phyloP scores from a whole-genome alignment of 2,888 invertebrate species.

The Leptopilina drosophilae region DNA sequence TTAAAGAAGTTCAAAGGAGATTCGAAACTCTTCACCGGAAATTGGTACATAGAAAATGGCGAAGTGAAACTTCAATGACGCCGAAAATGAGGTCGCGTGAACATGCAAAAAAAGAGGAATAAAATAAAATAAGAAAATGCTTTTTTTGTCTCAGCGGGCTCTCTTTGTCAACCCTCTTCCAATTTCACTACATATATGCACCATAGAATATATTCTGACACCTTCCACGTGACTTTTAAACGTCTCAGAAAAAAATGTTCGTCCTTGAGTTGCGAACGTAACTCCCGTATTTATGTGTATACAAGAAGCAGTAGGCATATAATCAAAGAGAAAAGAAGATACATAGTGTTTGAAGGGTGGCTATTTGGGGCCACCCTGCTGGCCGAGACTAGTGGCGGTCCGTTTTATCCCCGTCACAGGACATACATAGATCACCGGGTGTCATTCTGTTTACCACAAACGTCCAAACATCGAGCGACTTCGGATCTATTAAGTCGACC shows the following conservation, averaged over 20 bases:
- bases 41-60: background rate
- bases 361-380: constrained; percentile 60
- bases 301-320: background rate
- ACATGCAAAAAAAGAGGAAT: constrained; percentile 35
- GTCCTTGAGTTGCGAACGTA: constrained; percentile 26
- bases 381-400: constrained; percentile 57
- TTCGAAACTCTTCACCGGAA: constrained; percentile 28
- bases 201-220: constrained; percentile 6
- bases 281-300: constrained; percentile 5
- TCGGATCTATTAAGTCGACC: constrained; percentile 72
- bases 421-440: constrained; percentile 76
- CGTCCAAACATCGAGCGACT: constrained; percentile 74
- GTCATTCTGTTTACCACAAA: constrained; percentile 77
- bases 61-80: constrained; percentile 31
- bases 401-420: constrained; percentile 65
- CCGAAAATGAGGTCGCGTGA: constrained; percentile 38
- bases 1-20: constrained; percentile 16
- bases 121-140: background rate
- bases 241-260: constrained; percentile 14
- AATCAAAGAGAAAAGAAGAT: constrained; percentile 31
- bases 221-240: constrained; percentile 34
- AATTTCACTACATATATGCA: background rate
- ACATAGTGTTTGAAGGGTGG: constrained; percentile 48
- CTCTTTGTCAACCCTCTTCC: constrained; percentile 28
- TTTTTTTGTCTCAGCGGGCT: constrained; percentile 34